Base-by-base conservation (phyloP, 2,888 invertebrate genomes). In the Oscheius sp. region DNA sequence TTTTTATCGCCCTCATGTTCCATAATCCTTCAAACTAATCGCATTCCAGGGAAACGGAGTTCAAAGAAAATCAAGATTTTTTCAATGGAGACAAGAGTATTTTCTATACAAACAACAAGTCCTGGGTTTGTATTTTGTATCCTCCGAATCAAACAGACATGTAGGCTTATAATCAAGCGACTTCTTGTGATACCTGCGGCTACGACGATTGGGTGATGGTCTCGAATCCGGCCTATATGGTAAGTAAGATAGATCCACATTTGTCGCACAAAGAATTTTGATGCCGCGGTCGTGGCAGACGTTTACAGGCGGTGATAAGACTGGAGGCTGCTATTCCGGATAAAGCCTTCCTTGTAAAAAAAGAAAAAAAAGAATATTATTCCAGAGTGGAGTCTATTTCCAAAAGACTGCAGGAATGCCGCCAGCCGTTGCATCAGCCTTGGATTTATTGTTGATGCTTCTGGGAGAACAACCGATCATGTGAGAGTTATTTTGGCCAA, bases 41-140 rank as follows among this genome's bases (percentile, higher is more conserved):
- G n/a, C 15, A 65, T 74, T 78, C 33, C 72, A 80, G 80, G 23
- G 80, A 80, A 46, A 75, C 76, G 53, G 80, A 80, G 69, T 78
- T 77, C 74, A 80, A 80, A 69, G 76, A 80, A 39, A 71, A 66
- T n/a, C 71, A 77, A 27, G 69, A 75, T 52, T 80, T 72, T 70
- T 61, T 71, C 55, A 68, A 80, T 25, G 70, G 75, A 53, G 74
- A 73, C 67, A 76, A 72, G 15, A 55, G 55, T 63, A 68, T 80
- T 15, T 69, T 64, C 53, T 75, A 74, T 37, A 37, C 58, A 53
- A 78, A 78, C 65, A 78, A 76, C 55, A 78, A 78, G 45, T 70
- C 76, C 34, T 78, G 73, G 73, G 75, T 75, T 29, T 57, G 68
- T 12, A 12, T 45, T 27, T 15, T 15, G 33, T 17, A 3, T 12